Percentiles rank a stretch among this genome's conserved stretches.
Conservation (phyloP, 1,140 invertebrate species). For the Manduca sexta region DNA sequence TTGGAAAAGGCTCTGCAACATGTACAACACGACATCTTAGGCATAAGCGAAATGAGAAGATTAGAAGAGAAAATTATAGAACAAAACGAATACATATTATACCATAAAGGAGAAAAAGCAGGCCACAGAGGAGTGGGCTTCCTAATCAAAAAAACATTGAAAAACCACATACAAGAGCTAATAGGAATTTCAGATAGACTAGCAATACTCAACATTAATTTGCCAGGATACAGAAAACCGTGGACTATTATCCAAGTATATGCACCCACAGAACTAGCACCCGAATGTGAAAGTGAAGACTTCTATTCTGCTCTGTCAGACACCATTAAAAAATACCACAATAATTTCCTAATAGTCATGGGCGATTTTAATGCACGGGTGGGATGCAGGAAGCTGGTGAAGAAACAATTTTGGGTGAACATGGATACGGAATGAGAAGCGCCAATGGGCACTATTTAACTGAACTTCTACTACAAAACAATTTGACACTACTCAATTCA, state of each 20-base stretch:
- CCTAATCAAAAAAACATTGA: slow-evolving; percentile 8
- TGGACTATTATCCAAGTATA: slow-evolving; percentile 19
- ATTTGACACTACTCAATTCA: slow-evolving; percentile 13
- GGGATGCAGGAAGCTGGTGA: slow-evolving; percentile 6
- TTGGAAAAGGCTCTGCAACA: slow-evolving; percentile 2
- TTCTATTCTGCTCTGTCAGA: slow-evolving; percentile 13
- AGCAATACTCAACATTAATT: slow-evolving; percentile 19
- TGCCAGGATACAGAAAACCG: slow-evolving; percentile 16
- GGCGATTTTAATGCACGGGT: slow-evolving; percentile 22
- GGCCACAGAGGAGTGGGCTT: slow-evolving; percentile 14
- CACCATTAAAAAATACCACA: slow-evolving; percentile 7
- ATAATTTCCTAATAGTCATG: slow-evolving; percentile 17
- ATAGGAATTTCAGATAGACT: slow-evolving; percentile 21
- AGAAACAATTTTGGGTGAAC: slow-evolving; percentile 12
- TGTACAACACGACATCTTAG: neutral
- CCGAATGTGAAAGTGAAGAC: slow-evolving; percentile 5
- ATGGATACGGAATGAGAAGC: slow-evolving; percentile 14
- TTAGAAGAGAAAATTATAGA: slow-evolving; percentile 3
- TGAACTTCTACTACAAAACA: slow-evolving; percentile 7
- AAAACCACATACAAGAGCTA: slow-evolving; percentile 10
- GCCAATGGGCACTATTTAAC: slow-evolving; percentile 9
- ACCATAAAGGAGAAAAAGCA: slow-evolving; percentile 11
- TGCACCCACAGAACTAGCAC: slow-evolving; percentile 8
- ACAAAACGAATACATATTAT: slow-evolving; percentile 3
- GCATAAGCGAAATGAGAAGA: slow-evolving; percentile 4